These are phyloP conservation scores for Euleptes europaea DNA, from an alignment of 2,113 vertebrate species.

Conservation along the genomic window DNA sequence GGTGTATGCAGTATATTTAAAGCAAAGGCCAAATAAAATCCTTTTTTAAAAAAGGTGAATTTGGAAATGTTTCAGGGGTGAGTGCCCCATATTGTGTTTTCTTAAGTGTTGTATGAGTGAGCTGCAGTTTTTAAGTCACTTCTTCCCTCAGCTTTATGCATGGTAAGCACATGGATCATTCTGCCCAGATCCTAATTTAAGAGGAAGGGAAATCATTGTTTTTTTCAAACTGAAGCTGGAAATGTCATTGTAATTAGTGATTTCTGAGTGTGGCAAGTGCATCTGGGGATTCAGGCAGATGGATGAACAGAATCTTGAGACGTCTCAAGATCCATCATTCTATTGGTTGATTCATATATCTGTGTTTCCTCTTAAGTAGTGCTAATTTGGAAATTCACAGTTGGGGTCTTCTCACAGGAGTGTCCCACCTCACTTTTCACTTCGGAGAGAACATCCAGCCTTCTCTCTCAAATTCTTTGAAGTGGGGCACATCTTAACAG, in stretches of 20 bases:
- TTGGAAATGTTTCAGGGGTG: neutral
- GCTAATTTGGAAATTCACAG: neutral
- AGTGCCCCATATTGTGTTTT: neutral
- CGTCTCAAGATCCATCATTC: neutral
- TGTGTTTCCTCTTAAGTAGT: neutral
- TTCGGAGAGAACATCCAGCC: neutral
- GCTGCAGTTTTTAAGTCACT: neutral
- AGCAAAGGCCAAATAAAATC: neutral
- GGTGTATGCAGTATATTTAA: neutral
- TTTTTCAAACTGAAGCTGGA: constrained; percentile 2
- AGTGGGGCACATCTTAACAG: no score
- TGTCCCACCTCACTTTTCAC: neutral
- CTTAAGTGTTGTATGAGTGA: neutral
- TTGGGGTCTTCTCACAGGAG: neutral
- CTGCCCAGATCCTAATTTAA: constrained; percentile 10
- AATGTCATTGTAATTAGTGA: neutral
- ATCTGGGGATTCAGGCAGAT: neutral
- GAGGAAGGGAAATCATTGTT: neutral
- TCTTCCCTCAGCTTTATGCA: neutral
- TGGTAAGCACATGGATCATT: neutral
- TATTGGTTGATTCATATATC: neutral
- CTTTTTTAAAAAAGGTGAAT: neutral
- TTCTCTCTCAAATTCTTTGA: neutral
- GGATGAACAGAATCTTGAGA: neutral
- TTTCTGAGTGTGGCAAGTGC: neutral